Evolutionary conservation across 2,888 invertebrate species (phyloP).

Genomic region (Nipponacmea schrenckii): DNA sequence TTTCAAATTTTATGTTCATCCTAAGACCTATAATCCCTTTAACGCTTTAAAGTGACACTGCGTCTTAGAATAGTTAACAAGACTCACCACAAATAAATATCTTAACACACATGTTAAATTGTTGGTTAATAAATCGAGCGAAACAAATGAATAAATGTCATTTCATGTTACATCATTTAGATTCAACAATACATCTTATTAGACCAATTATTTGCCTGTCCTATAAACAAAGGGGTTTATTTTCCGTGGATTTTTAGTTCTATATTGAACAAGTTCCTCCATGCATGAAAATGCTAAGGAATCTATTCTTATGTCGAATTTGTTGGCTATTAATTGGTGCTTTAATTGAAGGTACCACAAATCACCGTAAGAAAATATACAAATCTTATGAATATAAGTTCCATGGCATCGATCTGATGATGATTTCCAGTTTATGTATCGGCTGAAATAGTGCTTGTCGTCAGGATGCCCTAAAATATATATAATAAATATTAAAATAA

Average conservation of each 20-base stretch:
- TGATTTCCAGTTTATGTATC: constrained; percentile 41
- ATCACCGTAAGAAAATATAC: constrained; percentile 55
- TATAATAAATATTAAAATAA: constrained; percentile 19
- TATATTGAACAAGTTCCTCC: constrained; percentile 45
- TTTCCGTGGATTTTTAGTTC: constrained; percentile 23
- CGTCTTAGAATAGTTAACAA: too few relatives aligned
- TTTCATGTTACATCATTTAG: too few relatives aligned
- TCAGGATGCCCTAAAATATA: constrained; percentile 35
- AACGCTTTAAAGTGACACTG: too few relatives aligned
- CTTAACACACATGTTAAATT: too few relatives aligned
- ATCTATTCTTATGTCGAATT: constrained; percentile 59
- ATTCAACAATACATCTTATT: too few relatives aligned
- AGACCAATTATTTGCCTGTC: too few relatives aligned
- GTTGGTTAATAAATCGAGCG: too few relatives aligned
- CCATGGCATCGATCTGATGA: constrained; percentile 22
- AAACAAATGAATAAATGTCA: too few relatives aligned
- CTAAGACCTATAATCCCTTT: too few relatives aligned
- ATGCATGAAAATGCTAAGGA: constrained; percentile 58
- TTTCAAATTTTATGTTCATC: too few relatives aligned
- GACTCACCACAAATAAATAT: too few relatives aligned
- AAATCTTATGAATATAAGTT: constrained; percentile 43
- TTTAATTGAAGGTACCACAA: constrained; percentile 42
- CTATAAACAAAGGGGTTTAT: too few relatives aligned
- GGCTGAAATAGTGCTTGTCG: constrained; percentile 31
- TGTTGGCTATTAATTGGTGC: constrained; percentile 62